Evolutionary conservation across 2,888 invertebrate species (phyloP), one percentile per base, ranked within the genome.

Genomic region (Camponotus fellah): DNA sequence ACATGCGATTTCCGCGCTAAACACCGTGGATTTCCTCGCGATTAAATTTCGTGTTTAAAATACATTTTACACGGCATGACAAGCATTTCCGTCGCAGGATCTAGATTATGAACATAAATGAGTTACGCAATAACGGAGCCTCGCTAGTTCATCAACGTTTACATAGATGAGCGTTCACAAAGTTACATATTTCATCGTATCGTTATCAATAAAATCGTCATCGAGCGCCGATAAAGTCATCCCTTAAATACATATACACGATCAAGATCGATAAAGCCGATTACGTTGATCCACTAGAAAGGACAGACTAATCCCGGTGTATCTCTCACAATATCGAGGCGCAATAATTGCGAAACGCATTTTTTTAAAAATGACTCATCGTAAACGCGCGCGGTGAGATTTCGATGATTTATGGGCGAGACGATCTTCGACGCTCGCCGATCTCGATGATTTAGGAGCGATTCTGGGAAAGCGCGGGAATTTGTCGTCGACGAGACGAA

Each of bases 401-500:
- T 56, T 71, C 43, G 43, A 46, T 79, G 79, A 79, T 79, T 79
- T 71, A 79, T 17, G 53, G 71, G 34, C 43, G 21, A 71, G 58
- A 21, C 43, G 79, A 37, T 79, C 79, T 71, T 72, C 56, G 79
- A 79, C 58, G 46, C 34, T 72, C 17, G 72, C 21, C 56, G 65
- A 64, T 46, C 10, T 58, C 37, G 53, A 86, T 88, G 91, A 91
- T 91, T 88, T 83, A 90, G 74, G 66, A 26, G 3, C 60, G 71
- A 80, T 69, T 65, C 40, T 80, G 34, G 76, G 74, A 71, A 87
- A 86, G 79, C 80, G 85, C 82, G 81, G 83, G 86, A 90, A 91
- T 91, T 91, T 91, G 90, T 88, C 90, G 85, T 72, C 83, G 72
- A 37, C 49, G 82, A 86, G 87, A 90, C 81, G 86, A 43, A 88